A percentile compares a stretch with the other conserved stretches of the same genome.
These are phyloP conservation scores for Oedothorax gibbosus DNA, from an alignment of 1,140 invertebrate genomes.

Conservation along the genomic window DNA sequence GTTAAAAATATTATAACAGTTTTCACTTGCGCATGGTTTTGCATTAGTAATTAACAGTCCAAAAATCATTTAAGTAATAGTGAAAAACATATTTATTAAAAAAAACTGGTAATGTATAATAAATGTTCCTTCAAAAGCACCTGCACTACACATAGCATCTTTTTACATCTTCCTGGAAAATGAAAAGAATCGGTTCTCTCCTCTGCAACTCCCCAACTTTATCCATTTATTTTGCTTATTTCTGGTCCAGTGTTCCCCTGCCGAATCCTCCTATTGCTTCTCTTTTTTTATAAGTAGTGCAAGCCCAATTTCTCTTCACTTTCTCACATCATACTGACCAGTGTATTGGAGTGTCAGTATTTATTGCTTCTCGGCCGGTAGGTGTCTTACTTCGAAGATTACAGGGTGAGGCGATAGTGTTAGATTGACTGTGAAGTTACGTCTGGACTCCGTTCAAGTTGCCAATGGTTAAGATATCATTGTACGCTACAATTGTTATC, in stretches of 20 bases:
- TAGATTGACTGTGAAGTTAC: constrained; percentile 32
- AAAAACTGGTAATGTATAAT: too few relatives aligned
- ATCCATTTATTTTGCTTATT: constrained; percentile 60
- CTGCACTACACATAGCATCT: too few relatives aligned
- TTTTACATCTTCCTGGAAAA: constrained; percentile 16
- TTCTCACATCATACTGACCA: constrained; percentile 17
- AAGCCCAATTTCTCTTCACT: neutral
- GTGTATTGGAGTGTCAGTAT: constrained; percentile 17
- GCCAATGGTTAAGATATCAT: neutral
- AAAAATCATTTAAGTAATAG: too few relatives aligned
- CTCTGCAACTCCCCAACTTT: constrained; percentile 53
- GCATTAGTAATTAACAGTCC: too few relatives aligned
- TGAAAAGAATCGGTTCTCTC: constrained; percentile 52
- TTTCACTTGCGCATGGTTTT: too few relatives aligned
- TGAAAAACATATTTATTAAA: too few relatives aligned
- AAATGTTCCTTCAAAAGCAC: too few relatives aligned
- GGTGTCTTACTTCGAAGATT: constrained; percentile 28
- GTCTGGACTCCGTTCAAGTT: neutral
- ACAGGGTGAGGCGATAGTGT: constrained; percentile 1
- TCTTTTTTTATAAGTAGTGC: neutral
- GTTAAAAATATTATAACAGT: too few relatives aligned
- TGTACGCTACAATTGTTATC: neutral
- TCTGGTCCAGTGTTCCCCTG: constrained; percentile 46
- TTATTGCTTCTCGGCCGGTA: constrained; percentile 7
- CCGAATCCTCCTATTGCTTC: constrained; percentile 21